Conservation (phyloP, 1,140 invertebrate genomes). For the Leptinotarsa defecta region DNA sequence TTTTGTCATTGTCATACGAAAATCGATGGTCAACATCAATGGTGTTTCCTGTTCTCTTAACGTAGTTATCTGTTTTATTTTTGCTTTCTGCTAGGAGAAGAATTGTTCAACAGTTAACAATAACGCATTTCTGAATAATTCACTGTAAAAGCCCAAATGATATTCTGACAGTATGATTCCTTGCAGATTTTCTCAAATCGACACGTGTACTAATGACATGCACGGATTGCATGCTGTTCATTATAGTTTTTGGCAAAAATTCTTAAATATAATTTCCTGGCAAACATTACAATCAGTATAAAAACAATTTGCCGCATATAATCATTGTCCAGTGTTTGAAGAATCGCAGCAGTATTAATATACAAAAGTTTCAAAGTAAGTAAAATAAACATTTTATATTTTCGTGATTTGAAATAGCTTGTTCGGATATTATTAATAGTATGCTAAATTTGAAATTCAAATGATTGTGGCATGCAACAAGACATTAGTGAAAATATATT, state of each 20-base stretch:
- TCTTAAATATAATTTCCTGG: constrained; percentile 12
- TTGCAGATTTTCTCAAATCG: background rate
- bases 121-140: too few species aligned
- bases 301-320: constrained; percentile 4
- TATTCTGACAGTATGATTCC: too few species aligned
- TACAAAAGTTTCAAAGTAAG: background rate
- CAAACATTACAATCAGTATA: constrained; percentile 7
- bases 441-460: background rate
- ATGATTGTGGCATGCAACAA: too few species aligned
- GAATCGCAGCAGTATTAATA: background rate
- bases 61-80: too few species aligned
- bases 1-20: too few species aligned
- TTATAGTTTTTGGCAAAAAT: constrained; percentile 19
- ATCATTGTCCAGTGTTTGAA: constrained; percentile 3
- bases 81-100: too few species aligned
- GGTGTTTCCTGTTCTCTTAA: too few species aligned
- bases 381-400: background rate
- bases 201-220: background rate
- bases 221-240: background rate
- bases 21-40: too few species aligned
- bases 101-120: too few species aligned
- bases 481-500: too few species aligned
- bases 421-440: background rate
- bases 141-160: too few species aligned
- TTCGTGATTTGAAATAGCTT: background rate